phyloP scores from a whole-genome alignment of 92 coral and sea anemone species.

The Palythoa grandiflora region DNA sequence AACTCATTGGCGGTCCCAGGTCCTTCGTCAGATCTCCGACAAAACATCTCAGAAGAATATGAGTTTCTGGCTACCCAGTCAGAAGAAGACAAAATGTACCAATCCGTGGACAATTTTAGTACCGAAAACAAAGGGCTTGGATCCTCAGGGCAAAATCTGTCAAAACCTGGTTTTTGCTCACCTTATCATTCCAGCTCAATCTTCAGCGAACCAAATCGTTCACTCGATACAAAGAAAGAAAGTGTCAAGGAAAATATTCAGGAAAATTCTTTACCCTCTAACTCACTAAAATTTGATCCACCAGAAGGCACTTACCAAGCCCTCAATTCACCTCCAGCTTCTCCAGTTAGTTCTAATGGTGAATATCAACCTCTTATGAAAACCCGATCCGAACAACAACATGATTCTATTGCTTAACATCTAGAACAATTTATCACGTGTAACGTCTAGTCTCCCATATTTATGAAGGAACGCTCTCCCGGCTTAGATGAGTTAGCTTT shows the following conservation, averaged over 20 bases:
- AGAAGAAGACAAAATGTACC: constrained; percentile 36
- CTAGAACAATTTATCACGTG: too few species aligned
- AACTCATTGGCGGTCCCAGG: neutral
- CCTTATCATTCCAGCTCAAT: constrained; percentile 20
- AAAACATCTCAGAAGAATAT: neutral
- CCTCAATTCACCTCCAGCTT: neutral
- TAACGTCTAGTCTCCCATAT: neutral
- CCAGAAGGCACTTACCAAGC: constrained; percentile 17
- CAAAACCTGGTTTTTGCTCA: constrained; percentile 7
- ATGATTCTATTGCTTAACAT: neutral
- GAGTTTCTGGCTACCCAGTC: neutral
- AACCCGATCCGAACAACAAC: neutral
- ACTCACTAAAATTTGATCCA: neutral
- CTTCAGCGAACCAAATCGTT: neutral
- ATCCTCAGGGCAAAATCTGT: neutral
- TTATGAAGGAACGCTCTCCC: neutral
- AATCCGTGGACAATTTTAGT: constrained; percentile 29
- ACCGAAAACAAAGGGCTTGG: neutral
- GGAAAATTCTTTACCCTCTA: too few species aligned
- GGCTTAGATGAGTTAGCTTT: too few species aligned
- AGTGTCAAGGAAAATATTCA: neutral
- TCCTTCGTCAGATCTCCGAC: neutral
- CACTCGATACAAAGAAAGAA: neutral
- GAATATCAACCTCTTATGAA: constrained; percentile 24
- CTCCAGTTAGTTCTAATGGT: neutral